Base-by-base conservation (phyloP, 92 coral and sea anemone species). In the Siderastrea siderea region DNA sequence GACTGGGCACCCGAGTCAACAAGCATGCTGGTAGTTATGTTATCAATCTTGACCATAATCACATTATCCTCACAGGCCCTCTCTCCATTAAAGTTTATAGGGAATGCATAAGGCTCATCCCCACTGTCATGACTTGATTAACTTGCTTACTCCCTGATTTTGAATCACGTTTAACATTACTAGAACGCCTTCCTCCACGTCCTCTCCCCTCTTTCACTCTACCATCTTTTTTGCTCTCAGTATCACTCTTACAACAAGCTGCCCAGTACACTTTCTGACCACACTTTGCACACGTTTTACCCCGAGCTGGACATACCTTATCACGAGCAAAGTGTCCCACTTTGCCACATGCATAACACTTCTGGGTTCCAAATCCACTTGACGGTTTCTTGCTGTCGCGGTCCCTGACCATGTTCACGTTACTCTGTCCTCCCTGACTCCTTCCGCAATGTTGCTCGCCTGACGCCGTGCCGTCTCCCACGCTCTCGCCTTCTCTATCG, bases 391-490 rank as follows among this genome's bases (percentile, higher is more conserved):
- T 61, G 7, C 62, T 53, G 0, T 57, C 49, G 2, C 67, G 77
- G 17, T 71, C 48, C 61, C 17, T 19, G 4, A 68, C 78, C 63
- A 47, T 49, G 47, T 82, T 68, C 66, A 55, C 78, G 61, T 48
- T 9, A 55, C 64, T 58, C 55, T 60, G 72, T 58, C 64, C 79
- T 75, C 49, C 63, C 53, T 80, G 3, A 2, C 85, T 80, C 50
- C 58, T 38, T 47, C 50, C 0, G 74, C 67, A 68, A 51, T 67
- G 8, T n/a, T 68, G 76, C 75, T 71, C 13, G 61, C 88, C 4
- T 84, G 82, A 61, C 44, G 88, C 15, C 70, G 13, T 74, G 88
- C 82, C 54, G 88, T 84, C 43, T 84, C 79, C 66, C 52, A 80
- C 50, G 64, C 85, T 52, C 77, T 59, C 9, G 75, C 85, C 65